phyloP scores from a whole-genome alignment of 2,113 vertebrate genomes.

The Maccullochella peelii region DNA sequence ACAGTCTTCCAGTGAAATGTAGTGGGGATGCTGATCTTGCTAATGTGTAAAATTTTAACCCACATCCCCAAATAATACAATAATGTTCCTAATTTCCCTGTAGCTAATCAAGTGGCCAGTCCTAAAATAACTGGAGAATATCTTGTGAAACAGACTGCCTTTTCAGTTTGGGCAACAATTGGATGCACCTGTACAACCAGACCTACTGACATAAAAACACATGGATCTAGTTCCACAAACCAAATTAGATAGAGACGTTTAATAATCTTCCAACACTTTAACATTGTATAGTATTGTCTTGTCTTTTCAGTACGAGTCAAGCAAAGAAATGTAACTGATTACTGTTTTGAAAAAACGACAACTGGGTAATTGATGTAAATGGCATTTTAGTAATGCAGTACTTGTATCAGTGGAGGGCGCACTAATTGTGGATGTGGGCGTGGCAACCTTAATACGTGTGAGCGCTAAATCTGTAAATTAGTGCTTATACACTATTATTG shows the following conservation, averaged over 20 bases:
- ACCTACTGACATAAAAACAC: neutral
- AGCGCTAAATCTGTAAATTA: constrained; percentile 32
- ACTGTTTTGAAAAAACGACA: neutral
- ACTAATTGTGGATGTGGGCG: constrained; percentile 59
- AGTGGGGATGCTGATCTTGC: neutral
- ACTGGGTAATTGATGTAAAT: neutral
- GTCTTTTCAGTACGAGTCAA: neutral
- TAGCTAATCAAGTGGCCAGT: neutral
- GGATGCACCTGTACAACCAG: neutral
- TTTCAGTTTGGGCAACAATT: neutral
- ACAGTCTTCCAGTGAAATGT: neutral
- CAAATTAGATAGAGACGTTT: neutral
- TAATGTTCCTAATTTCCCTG: neutral
- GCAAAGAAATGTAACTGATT: neutral
- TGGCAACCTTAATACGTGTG: constrained; percentile 43
- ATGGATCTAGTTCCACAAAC: neutral
- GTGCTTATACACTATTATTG: constrained; percentile 1
- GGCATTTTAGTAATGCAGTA: constrained; percentile 1
- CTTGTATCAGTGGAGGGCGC: constrained; percentile 53
- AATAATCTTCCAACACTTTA: neutral
- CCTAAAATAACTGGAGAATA: neutral
- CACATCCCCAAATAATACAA: neutral
- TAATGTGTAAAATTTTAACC: neutral
- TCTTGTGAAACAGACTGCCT: neutral
- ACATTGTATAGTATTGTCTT: neutral